A percentile compares a stretch with the other conserved stretches of the same genome.
Conservation (phyloP, 2,797 vertebrate genomes). For the Poeciliopsis turneri region DNA sequence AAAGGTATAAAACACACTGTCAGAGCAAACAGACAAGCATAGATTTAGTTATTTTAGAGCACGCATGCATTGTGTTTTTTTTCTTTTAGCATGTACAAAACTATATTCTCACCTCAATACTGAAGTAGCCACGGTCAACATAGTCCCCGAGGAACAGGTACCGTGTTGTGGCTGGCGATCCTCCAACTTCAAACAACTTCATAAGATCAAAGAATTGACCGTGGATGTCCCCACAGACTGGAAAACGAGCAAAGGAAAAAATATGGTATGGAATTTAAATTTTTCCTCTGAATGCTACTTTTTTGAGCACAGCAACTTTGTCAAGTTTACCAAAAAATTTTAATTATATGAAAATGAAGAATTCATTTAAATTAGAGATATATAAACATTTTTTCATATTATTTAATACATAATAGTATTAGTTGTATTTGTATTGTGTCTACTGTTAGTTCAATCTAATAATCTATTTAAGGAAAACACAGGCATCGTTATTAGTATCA, state of each 20-base stretch:
- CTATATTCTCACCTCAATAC: constrained; percentile 80
- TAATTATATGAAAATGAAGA: not conserved
- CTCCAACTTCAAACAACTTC: constrained; percentile 88
- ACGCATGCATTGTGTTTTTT: not conserved
- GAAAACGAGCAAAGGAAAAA: constrained; percentile 34
- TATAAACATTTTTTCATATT: not conserved
- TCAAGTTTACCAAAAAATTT: not conserved
- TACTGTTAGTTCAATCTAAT: not conserved
- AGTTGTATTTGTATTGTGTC: not conserved
- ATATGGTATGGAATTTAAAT: not conserved
- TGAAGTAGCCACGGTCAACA: constrained; percentile 88
- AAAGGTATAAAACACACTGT: constrained; percentile 89
- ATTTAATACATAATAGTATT: not conserved
- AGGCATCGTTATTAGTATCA: not conserved
- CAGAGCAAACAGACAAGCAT: constrained; percentile 40
- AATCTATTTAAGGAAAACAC: not conserved
- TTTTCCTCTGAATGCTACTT: not conserved
- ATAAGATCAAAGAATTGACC: constrained; percentile 89
- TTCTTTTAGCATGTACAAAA: not conserved
- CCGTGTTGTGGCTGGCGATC: constrained; percentile 85
- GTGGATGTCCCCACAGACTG: constrained; percentile 87
- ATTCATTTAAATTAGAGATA: not conserved
- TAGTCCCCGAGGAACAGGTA: constrained; percentile 88
- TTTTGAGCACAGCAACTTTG: not conserved
- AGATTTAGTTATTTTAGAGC: constrained; percentile 16